These are phyloP conservation scores for Drosophila phalerata DNA, from an alignment of 2,888 invertebrate species.

Conservation along the genomic window DNA sequence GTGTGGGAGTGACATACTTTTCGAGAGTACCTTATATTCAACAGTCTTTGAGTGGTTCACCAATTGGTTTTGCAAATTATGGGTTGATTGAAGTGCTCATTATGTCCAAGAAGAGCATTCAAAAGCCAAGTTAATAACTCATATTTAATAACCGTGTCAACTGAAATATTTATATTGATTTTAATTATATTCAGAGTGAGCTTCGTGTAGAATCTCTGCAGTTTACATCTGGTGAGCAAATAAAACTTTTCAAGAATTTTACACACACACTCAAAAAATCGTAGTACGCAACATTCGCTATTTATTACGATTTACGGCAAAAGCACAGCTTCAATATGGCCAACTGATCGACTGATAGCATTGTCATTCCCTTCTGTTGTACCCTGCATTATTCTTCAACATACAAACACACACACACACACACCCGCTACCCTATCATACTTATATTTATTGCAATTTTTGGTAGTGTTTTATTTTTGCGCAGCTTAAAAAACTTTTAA, in stretches of 20 bases:
- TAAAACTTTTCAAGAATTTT: constrained; percentile 59
- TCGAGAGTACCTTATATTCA: constrained; percentile 31
- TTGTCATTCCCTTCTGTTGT: background rate
- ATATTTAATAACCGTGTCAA: constrained; percentile 4
- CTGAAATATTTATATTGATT: constrained; percentile 10
- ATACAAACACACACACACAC: constrained; percentile 1
- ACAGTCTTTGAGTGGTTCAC: constrained; percentile 29
- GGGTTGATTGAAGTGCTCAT: constrained; percentile 38
- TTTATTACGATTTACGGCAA: constrained; percentile 63
- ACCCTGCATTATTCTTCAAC: constrained; percentile 31
- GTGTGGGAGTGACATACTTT: constrained; percentile 59
- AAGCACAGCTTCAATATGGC: constrained; percentile 70
- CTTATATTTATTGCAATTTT: constrained; percentile 59
- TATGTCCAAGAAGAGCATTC: constrained; percentile 3
- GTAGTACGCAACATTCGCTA: constrained; percentile 40
- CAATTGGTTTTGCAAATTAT: constrained; percentile 35
- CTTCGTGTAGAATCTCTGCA: constrained; percentile 6
- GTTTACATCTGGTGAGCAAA: constrained; percentile 33
- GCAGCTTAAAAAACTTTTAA: constrained; percentile 60
- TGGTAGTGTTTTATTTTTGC: constrained; percentile 21
- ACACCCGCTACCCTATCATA: background rate
- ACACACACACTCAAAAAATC: background rate
- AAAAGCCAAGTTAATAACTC: constrained; percentile 11
- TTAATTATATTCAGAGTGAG: constrained; percentile 1
- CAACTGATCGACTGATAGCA: constrained; percentile 51